Base-by-base conservation (phyloP, 2,113 vertebrate species). In the Cariama cristata region DNA sequence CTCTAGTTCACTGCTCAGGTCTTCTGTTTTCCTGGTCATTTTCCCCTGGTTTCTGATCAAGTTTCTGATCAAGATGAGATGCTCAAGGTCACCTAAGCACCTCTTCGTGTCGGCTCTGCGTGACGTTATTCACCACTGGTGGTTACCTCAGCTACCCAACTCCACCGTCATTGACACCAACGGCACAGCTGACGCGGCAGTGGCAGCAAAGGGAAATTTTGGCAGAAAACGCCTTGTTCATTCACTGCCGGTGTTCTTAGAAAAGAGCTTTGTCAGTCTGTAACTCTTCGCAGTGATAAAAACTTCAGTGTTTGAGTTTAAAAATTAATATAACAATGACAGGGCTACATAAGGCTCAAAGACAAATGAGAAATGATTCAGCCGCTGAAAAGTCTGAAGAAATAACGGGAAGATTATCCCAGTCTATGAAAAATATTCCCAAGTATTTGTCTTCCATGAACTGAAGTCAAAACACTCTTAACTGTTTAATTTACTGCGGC, bases 301-400 rank as follows among this genome's bases (percentile, higher is more conserved):
- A 94, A 68, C 27, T 38, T 93, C 82, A 64, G 30, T 55, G 64
- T 33, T 92, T 62, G 81, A 60, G 32, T 53, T 91, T 55, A 58
- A 90, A 91, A 90, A 88, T 85, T 55, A 88, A 59, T 83, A 53
- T 52, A 69, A 80, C 23, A 27, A 33, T 66, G 76, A n/a, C 59
- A 89, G 42, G 44, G n/a, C 38, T 86, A 28, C 3, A 2, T 44
- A 55, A 89, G 42, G n/a, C 68, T 94, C 73, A 66, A 64, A 91
- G 76, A 60, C 49, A 92, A 95, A 86, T 33, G 40, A 77, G 75
- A 90, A 88, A 95, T 90, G 71, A 79, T 77, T 84, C 72, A 82
- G 49, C 53, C 63, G 81, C 50, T 93, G 71, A 56, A 75, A 85
- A 95, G 53, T 33, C 67, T 79, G 66, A 87, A 69, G 45, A 79